Percentiles rank a stretch among this genome's conserved stretches.
These are phyloP conservation scores for Nebria salina DNA, from an alignment of 2,888 invertebrate species.

Conservation along the genomic window DNA sequence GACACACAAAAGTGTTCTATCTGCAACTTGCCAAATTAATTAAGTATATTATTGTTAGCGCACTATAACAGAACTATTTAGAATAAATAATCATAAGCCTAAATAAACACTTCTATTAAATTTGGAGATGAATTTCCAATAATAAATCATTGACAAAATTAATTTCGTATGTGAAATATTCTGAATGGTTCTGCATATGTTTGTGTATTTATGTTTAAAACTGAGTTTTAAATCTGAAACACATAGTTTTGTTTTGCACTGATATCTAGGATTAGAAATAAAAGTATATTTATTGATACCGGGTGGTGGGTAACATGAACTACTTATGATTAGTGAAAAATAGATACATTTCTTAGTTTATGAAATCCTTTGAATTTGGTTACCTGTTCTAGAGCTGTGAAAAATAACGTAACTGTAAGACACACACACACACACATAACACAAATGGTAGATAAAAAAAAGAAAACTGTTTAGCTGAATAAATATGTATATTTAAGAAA, in stretches of 20 bases:
- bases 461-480: conserved; percentile 41
- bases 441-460: conserved; percentile 18
- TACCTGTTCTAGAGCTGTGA: conserved; percentile 45
- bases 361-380: conserved; percentile 35
- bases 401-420: conserved; percentile 17
- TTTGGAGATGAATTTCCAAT: no score
- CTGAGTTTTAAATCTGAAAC: not conserved
- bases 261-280: not conserved
- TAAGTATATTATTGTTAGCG: not conserved
- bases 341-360: not conserved
- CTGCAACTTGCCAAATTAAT: not conserved
- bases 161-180: not conserved
- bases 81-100: not conserved
- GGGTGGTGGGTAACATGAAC: not conserved
- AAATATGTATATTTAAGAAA: conserved; percentile 43
- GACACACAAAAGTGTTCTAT: not conserved
- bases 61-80: not conserved
- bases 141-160: no score
- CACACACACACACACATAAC: conserved; percentile 4
- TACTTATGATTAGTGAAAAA: not conserved
- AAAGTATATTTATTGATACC: not conserved
- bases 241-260: not conserved
- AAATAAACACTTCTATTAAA: no score
- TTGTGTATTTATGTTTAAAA: not conserved
- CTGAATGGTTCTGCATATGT: not conserved